Evolutionary conservation across 2,797 vertebrate species (phyloP), one percentile per base, ranked within the genome.

Genomic region (Sebastolobus alascanus): DNA sequence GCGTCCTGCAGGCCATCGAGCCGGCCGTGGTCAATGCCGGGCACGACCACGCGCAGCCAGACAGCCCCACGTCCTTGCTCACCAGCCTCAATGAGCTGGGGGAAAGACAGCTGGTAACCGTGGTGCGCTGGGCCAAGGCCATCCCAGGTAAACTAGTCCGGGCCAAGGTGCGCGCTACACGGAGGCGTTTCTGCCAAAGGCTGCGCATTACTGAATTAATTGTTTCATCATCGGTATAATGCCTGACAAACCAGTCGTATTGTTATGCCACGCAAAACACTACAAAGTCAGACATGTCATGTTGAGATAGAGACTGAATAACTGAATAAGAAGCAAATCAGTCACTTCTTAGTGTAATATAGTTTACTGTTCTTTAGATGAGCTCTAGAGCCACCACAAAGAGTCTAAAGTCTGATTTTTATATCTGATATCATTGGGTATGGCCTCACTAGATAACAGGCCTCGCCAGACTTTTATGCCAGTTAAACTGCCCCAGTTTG

Each of bases 91-190:
- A 99, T 0, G 97, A 98, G 93, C 96, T 99, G 0, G 98, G 98
- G 0, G 98, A 98, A 86, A 92, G 98, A 78, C 98, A 99, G 88
- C 96, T 99, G 88, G 96, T 99, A 11, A 96, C 96, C 0, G 97
- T 99, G 83, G 98, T 99, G 83, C 98, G 97, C 70, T 99, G 98
- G 98, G 98, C 97, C 79, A 99, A 99, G 87, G 97, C 96, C 2
- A 94, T 99, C 69, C 98, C 98, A 96, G 98, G 98, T 98, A 92
- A 91, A 35, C 38, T 0, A 3, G 4, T 46, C 18, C 4, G 40
- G 40, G 40, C 20, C 74, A 58, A 63, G 73, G 61, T 5, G 12
- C 25, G 13, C 14, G 13, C 11, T 20, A 50, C 46, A 31, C 31
- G 18, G 12, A 35, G n/a, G n/a, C 22, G 75, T 38, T 56, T 38